Evolutionary conservation across 2,888 invertebrate species (phyloP).

Genomic region (Lasioglossum zephyrum): DNA sequence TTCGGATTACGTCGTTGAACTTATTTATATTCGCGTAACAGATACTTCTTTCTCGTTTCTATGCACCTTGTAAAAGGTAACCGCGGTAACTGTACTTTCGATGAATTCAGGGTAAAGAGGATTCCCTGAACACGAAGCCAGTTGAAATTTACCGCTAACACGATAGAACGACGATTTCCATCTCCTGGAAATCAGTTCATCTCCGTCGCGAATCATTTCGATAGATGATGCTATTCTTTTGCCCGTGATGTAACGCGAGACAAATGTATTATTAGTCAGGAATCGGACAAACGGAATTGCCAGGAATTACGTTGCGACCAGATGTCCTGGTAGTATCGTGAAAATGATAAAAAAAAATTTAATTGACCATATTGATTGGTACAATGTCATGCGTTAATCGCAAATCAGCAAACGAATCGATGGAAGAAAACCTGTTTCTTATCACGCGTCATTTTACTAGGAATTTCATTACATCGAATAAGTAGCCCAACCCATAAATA

Average conservation of each 20-base stretch:
- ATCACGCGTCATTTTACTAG: constrained; percentile 81
- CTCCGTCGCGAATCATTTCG: constrained; percentile 1
- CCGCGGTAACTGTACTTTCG: constrained; percentile 49
- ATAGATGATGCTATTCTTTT: background rate
- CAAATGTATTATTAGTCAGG: constrained; percentile 1
- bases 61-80: constrained; percentile 39
- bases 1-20: constrained; percentile 31
- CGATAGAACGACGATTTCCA: constrained; percentile 13
- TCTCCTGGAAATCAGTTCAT: background rate
- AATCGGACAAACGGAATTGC: background rate
- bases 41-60: constrained; percentile 25
- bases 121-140: background rate
- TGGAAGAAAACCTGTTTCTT: constrained; percentile 69
- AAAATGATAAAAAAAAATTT: constrained; percentile 32
- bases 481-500: constrained; percentile 82
- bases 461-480: constrained; percentile 80
- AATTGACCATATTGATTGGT: constrained; percentile 7
- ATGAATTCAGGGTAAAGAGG: constrained; percentile 41
- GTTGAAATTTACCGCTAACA: background rate
- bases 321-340: background rate
- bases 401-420: constrained; percentile 46
- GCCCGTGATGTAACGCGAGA: constrained; percentile 13
- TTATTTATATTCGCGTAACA: constrained; percentile 38
- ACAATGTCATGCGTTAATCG: constrained; percentile 38
- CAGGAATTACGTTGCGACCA: background rate